Percentiles rank a stretch among this genome's conserved stretches.
phyloP scores from a whole-genome alignment of 2,113 vertebrate genomes.

The Poicephalus meyeri region DNA sequence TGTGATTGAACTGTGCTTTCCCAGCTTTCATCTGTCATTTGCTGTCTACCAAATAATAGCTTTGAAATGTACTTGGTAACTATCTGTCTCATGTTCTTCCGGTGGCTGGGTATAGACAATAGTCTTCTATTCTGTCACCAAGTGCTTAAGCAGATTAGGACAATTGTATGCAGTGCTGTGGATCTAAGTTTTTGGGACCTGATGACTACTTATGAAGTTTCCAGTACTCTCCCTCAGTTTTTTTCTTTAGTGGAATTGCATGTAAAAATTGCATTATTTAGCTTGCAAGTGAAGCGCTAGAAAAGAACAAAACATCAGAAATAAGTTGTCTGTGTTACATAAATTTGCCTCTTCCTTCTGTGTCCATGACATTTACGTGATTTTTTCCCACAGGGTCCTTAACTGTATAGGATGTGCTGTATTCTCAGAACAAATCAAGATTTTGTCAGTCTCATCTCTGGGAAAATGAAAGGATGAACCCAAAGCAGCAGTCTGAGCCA shows the following conservation, averaged over 20 bases:
- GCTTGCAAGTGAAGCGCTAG: not conserved
- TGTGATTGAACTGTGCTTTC: constrained; percentile 48
- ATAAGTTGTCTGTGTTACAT: not conserved
- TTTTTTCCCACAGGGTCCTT: not conserved
- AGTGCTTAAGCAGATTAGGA: not conserved
- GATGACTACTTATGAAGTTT: constrained; percentile 40
- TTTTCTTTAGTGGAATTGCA: not conserved
- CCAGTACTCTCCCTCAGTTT: constrained; percentile 3
- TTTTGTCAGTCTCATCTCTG: not conserved
- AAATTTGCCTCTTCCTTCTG: not conserved
- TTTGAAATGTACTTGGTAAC: constrained; percentile 35
- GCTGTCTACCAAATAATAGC: constrained; percentile 51
- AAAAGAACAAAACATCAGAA: not conserved
- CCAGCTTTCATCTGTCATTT: constrained; percentile 60
- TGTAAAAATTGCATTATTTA: not conserved
- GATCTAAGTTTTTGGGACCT: not conserved
- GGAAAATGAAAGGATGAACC: not conserved
- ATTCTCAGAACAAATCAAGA: not conserved
- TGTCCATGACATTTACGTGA: not conserved
- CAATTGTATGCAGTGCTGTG: not conserved
- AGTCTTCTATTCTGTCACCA: constrained; percentile 25
- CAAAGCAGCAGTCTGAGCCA: not conserved
- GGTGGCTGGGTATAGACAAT: not conserved
- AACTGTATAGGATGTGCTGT: not conserved
- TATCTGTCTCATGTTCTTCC: constrained; percentile 23